Evolutionary conservation across 2,113 vertebrate genomes (phyloP).

Genomic region (Origma solitaria): DNA sequence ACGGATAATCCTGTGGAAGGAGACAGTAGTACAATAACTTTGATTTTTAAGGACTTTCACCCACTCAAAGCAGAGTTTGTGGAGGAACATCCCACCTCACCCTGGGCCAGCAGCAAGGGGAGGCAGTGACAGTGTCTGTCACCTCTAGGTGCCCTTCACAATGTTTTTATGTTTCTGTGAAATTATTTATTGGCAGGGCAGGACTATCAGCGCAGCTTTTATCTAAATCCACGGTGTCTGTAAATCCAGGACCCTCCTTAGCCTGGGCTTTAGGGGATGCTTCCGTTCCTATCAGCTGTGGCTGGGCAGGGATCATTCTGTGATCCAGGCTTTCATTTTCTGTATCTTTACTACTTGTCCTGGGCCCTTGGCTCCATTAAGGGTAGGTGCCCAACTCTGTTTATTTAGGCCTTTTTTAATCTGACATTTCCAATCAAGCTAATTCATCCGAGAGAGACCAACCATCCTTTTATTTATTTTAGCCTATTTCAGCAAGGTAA

Average conservation of each 20-base stretch:
- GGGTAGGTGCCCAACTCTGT: conserved; percentile 60
- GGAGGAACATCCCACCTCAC: background rate
- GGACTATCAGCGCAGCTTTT: background rate
- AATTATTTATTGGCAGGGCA: background rate
- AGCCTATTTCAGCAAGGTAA: conserved; percentile 70
- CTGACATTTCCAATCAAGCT: conserved; percentile 81
- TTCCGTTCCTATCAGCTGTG: background rate
- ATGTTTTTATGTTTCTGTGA: background rate
- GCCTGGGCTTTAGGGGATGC: background rate
- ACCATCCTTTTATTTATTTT: conserved; percentile 78
- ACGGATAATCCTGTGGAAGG: background rate
- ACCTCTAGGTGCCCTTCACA: background rate
- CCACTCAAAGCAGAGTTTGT: background rate
- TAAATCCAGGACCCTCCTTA: background rate
- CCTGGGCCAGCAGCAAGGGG: background rate
- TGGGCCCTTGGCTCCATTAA: conserved; percentile 41
- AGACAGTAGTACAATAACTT: background rate
- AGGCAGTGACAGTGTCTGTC: background rate
- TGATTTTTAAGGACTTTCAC: background rate
- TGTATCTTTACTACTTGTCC: conserved; percentile 7
- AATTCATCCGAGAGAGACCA: conserved; percentile 78
- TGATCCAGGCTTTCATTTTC: background rate
- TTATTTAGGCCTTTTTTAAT: conserved; percentile 78
- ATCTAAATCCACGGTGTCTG: background rate
- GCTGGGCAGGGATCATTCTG: background rate